Evolutionary conservation across 2,797 vertebrate species (phyloP), one percentile per base, ranked within the genome.

Genomic region (Gymnodraco acuticeps): DNA sequence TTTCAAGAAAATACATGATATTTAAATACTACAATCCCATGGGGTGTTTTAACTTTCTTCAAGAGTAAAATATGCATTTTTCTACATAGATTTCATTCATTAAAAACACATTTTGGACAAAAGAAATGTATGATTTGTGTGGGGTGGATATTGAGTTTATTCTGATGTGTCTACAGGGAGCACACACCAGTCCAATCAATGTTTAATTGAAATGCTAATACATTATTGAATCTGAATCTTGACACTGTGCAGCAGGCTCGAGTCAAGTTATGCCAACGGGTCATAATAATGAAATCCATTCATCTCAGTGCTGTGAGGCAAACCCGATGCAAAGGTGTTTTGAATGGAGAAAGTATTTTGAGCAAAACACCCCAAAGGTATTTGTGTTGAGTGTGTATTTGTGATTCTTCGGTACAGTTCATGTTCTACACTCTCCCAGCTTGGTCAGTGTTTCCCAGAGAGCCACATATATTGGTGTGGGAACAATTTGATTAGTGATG

Each of bases 401-500:
- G 15, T 41, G 1, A 33, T 48, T 59, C 19, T 43, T 42, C 11
- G 46, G 4, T 15, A 14, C 27, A 50, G 23, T 13, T 27, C 27
- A 20, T 9, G 13, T 55, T 64, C 56, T 52, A n/a, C 54, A 3
- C 10, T 27, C 27, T 27, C 68, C 48, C 19, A 45, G 3, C 41
- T 54, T 45, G 23, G 56, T 78, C 64, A 63, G 20, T 14, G 47
- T 76, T 51, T 86, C 64, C 48, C 72, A 1, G 16, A 50, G 43
- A 75, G 41, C 64, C 10, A 0, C 62, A 41, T 47, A 70, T 60
- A 33, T 62, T 1, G 41, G 48, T 31, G 0, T 23, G 47, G 75
- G 72, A 83, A 80, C 64, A 43, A 4, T 85, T 79, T 59, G 5
- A 87, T 82, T 70, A 79, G 16, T 27, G 27, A 27, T 3, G 23